Percentiles rank a stretch among this genome's conserved stretches.
These are phyloP conservation scores for Brachyhypopomus occidentalis DNA, from an alignment of 2,113 vertebrate species.

Conservation along the genomic window DNA sequence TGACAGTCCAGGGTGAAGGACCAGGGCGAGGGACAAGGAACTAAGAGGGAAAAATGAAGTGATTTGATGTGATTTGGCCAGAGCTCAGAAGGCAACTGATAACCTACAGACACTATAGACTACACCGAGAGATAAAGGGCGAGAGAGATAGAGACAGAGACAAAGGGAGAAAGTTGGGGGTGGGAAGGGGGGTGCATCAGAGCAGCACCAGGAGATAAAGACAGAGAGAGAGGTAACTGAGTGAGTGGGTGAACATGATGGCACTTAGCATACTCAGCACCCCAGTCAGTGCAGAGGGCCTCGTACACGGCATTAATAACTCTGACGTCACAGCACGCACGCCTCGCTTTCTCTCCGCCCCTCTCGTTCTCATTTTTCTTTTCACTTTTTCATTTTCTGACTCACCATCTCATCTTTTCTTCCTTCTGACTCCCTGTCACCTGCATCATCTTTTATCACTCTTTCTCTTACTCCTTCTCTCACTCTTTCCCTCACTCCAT, in stretches of 20 bases:
- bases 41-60: not conserved
- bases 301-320: conserved; percentile 60
- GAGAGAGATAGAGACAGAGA: not conserved
- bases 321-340: conserved; percentile 36
- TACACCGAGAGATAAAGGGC: not conserved
- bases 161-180: not conserved
- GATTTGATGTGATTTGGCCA: no score
- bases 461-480: conserved; percentile 7
- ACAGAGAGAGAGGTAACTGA: conserved; percentile 1
- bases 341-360: conserved; percentile 53
- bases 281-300: conserved; percentile 40
- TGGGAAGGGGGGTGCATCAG: not conserved
- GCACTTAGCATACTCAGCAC: conserved; percentile 58
- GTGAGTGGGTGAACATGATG: conserved; percentile 48
- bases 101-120: no score
- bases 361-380: not conserved
- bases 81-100: no score
- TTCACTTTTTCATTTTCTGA: not conserved
- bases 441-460: not conserved
- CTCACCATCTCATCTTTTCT: conserved; percentile 29
- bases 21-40: no score
- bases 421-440: not conserved
- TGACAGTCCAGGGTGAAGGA: no score
- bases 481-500: not conserved
- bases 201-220: not conserved